Base-by-base conservation (phyloP, 2,113 vertebrate species). In the Phalacrocorax pelagicus region DNA sequence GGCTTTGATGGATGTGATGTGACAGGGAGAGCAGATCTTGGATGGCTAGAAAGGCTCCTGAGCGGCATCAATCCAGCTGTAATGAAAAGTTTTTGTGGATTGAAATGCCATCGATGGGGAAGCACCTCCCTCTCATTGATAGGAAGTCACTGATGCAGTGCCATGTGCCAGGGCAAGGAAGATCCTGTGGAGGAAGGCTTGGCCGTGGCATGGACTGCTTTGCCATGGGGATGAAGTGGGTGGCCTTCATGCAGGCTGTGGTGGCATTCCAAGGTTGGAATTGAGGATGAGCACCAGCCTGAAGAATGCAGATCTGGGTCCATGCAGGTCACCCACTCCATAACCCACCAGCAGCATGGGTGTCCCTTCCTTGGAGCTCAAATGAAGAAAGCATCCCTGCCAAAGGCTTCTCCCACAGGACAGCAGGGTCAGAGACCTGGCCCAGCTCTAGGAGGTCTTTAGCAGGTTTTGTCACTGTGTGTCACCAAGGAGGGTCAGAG, bases 51-150 rank as follows among this genome's bases (percentile, higher is more conserved):
- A 89, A 0, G 1, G 87, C 57, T 92, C 84, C 89, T 71, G 81
- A 71, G 52, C 8, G 1, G 88, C 88, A 91, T 44, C 70, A 88
- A 86, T 88, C 80, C 82, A 81, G 81, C 40, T 1, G 2, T 93
- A 94, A 94, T 86, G 88, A 91, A 94, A 95, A 96, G 96, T 81
- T 22, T 5, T 89, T 92, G 86, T 72, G 78, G 95, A 81, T 70
- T 85, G 83, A 89, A 92, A 84, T 63, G 93, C 49, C 88, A 81
- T 75, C 4, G 2, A 20, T 29, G n/a, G 77, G 59, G 51, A 88
- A 88, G 59, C 1, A 3, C 46, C 69, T 87, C 75, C 71, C 34
- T 49, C 81, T 55, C 11, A 2, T 58, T 5, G 0, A 61, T 32
- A 57, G 70, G 80, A 78, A 92, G 88, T 26, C 82, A 86, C 75